Evolutionary conservation across 2,797 vertebrate species (phyloP).

Genomic region (Protonibea diacanthus): DNA sequence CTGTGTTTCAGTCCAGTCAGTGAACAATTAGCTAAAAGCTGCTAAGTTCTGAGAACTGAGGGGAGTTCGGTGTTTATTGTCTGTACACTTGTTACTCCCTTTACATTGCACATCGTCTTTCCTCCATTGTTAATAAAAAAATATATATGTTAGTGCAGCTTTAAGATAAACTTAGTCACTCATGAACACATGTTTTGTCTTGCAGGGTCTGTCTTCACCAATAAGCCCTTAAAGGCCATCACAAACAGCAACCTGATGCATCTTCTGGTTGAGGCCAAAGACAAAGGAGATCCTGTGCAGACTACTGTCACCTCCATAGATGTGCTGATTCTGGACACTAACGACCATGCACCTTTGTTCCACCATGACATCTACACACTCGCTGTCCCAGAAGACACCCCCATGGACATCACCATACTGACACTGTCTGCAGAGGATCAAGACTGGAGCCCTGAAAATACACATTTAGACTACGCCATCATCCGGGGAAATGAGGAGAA

Average conservation of each 20-base stretch:
- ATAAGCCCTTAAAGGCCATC: slow-evolving; percentile 76
- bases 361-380: slow-evolving; percentile 84
- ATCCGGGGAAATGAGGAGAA: slow-evolving; percentile 86
- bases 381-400: slow-evolving; percentile 85
- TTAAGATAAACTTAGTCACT: neutral
- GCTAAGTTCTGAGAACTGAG: neutral
- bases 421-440: slow-evolving; percentile 86
- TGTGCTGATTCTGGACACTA: slow-evolving; percentile 86
- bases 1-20: too few relatives aligned
- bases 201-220: slow-evolving; percentile 90
- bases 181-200: slow-evolving; percentile 41
- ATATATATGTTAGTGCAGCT: neutral
- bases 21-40: neutral
- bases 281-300: slow-evolving; percentile 86
- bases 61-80: neutral
- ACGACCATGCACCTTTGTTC: slow-evolving; percentile 89
- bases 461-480: slow-evolving; percentile 86
- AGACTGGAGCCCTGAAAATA: slow-evolving; percentile 88
- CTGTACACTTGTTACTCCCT: neutral
- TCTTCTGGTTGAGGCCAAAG: slow-evolving; percentile 90
- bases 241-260: slow-evolving; percentile 80
- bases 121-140: neutral
- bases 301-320: slow-evolving; percentile 86
- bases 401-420: slow-evolving; percentile 85
- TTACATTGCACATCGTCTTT: neutral